Evolutionary conservation across 1,140 invertebrate genomes (phyloP), one percentile per base, ranked within the genome.

Genomic region (Bradynema listronoti): DNA sequence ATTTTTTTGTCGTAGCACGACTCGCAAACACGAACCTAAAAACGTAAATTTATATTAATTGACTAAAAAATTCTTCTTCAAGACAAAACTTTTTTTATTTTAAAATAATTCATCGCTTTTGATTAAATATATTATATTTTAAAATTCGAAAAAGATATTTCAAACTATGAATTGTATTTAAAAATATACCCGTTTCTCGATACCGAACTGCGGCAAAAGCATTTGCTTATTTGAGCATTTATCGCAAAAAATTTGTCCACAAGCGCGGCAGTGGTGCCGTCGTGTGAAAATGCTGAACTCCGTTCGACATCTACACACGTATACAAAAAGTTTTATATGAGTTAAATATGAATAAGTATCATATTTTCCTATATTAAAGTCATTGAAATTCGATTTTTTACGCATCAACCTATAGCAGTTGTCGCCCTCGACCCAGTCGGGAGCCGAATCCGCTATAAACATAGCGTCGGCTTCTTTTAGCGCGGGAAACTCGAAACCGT

Each of bases 381-480:
- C 9, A 43, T 22, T 22, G 27, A 19, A 4, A 22, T 11, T 47
- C 29, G 19, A 9, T 24, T 22, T 50, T 55, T 25, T 43, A 3
- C 16, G 27, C 29, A 5, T 32, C 29, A 30, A 66, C 64, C 72
- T 41, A 58, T 58, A 79, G 73, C 94, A 99, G 14, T 86, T 86
- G 77, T 90, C 87, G 19, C 90, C 91, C 81, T 98, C 91, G 1
- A 86, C 87, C 95, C 95, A 99, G 70, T 91, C 88, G 2, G 95
- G 95, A 27, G 94, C 93, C 56, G 86, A 88, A 79, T 97, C 90
- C 9, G 93, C 90, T 57, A 86, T 85, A 81, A 97, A 98, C 93
- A 98, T 97, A 19, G 93, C 93, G 80, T 98, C 94, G 65, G 90
- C 90, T 83, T 97, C 93, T 77, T 90, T 90, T 6, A 96, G 80